Base-by-base conservation (phyloP, 92 coral and sea anemone genomes). In the Porites cylindrica region DNA sequence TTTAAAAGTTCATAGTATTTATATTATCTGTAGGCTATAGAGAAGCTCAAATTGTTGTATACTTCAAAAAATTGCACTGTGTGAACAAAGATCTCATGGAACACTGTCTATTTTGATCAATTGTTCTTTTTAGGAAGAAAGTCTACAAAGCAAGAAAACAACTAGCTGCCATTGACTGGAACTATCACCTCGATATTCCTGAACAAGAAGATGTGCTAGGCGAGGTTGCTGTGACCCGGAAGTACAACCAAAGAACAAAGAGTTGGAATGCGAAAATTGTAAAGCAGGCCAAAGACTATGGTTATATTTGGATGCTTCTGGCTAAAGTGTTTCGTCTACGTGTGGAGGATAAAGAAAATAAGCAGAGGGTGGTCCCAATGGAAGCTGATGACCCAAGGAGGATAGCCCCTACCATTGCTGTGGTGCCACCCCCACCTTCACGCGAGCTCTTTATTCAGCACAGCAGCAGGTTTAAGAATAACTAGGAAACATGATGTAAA, bases 71-170 rank as follows among this genome's bases (percentile, higher is more conserved):
- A 3, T 14, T 70, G 50, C 47, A 29, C 12, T 18, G 21, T 32
- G 38, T 32, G 38, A 32, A 20, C 53, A 71, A 71, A 21, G 2
- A 65, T 71, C 53, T 26, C 76, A 19, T 8, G 77, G 54, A 43
- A 43, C 54, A 72, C 77, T 72, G 38, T 32, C 38, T 32, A 32
- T 32, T 32, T 32, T n/a, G 19, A n/a, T 43, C n/a, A 72, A 43
- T 11, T 72, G 75, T n/a, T 70, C 17, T 38, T n/a, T 72, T n/a
- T 56, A 88, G 91, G 1, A 81, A 88, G 56, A 73, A 75, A 19
- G 85, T 62, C 20, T 84, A 90, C 86, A 90, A 90, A 56, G 90
- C 89, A 16, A 78, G 93, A 53, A 90, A 90, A 75, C 86, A 90
- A 52, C 54, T 85, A 0, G 82, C 90, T 10, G 93, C 90, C 4